Evolutionary conservation across 2,113 vertebrate genomes (phyloP), one percentile per base, ranked within the genome.

Genomic region (Andinoacara biseriatus): DNA sequence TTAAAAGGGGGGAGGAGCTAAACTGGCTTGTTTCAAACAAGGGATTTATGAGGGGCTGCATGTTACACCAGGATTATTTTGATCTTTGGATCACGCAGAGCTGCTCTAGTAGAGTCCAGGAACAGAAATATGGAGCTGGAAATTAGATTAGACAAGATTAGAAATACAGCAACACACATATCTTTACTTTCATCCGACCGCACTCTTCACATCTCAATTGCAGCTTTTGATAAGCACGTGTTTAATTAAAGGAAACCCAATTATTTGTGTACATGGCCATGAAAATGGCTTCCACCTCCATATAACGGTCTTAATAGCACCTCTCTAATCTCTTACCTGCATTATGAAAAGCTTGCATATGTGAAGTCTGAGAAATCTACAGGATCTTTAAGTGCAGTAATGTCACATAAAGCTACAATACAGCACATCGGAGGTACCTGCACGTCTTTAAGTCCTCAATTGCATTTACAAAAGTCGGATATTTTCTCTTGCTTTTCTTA

Each of bases 391-490:
- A 26, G 46, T 49, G 46, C 40, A 49, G 46, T 40, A 67, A 1
- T 22, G 26, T 46, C 6, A 1, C 43, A 46, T 0, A 67, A 49
- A 20, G 15, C 63, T 20, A 17, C 65, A 52, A 22, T 24, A 11
- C 40, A 1, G 65, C 1, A 0, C 11, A 29, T 26, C 43, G 20
- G 24, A 13, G 24, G 65, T 52, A 69, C 11, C 24, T 2, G 5
- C 26, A 18, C 8, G 0, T 29, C 40, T 69, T 29, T 49, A 58
- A 57, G 20, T 57, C 31, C 31, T 49, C 18, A 5, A 29, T 49
- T 49, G 29, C 65, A 7, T 10, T 38, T 18, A 26, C 1, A 24
- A 35, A 61, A 46, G 11, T 0, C 1, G 0, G 17, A 29, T 0
- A n/a, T 46, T 49, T 35, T 77, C 26, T 46, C 58, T 46, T 49